Conservation (phyloP, 1,140 invertebrate species). For the Caerostris darwini region DNA sequence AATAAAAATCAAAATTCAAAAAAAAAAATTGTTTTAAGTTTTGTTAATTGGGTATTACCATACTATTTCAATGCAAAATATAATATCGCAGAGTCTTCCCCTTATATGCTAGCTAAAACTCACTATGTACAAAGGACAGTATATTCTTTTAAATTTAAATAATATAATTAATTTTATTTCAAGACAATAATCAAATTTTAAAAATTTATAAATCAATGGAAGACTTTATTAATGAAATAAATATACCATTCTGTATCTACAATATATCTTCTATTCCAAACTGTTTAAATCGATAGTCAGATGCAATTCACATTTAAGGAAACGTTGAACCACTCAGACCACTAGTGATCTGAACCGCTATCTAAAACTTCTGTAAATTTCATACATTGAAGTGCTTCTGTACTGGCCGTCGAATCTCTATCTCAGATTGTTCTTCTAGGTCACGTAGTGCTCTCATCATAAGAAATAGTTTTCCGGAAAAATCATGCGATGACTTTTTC, state of each 20-base stretch:
- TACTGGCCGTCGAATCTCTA: not conserved
- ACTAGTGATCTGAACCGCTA: not conserved
- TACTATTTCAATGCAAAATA: too few relatives aligned
- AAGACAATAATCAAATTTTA: not conserved
- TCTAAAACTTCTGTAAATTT: constrained; percentile 8
- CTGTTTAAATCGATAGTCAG: not conserved
- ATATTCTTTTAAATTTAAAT: not conserved
- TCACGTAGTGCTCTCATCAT: constrained; percentile 57
- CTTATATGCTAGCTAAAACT: too few relatives aligned
- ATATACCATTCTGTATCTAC: not conserved
- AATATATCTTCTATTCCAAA: not conserved
- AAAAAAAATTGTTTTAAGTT: too few relatives aligned
- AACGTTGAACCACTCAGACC: constrained; percentile 12
- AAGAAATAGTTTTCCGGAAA: constrained; percentile 55
- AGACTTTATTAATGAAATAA: too few relatives aligned
- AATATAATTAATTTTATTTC: not conserved
- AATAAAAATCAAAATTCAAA: too few relatives aligned
- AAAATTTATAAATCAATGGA: too few relatives aligned
- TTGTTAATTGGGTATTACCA: too few relatives aligned
- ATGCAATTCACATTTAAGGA: not conserved
- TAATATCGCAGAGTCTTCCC: too few relatives aligned
- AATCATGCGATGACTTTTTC: constrained; percentile 40
- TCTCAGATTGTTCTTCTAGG: constrained; percentile 32
- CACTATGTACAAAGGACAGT: not conserved
- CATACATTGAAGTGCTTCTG: constrained; percentile 33